Base-by-base conservation (phyloP, 2,888 invertebrate species). In the Drosophila pegasa region DNA sequence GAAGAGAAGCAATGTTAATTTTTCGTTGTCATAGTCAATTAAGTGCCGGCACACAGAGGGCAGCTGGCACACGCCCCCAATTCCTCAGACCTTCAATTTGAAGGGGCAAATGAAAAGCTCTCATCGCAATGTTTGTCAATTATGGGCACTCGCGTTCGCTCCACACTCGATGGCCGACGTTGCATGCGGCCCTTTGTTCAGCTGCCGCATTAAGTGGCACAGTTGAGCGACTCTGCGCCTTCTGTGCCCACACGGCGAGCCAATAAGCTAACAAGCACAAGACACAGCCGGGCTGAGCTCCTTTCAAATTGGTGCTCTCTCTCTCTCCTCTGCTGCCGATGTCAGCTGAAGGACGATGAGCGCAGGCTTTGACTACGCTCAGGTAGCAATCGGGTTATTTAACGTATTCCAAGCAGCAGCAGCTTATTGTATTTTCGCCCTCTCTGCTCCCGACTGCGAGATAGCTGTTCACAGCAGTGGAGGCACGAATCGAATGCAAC, bases 11-110 rank as follows among this genome's bases (percentile, higher is more conserved):
- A 82, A 80, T 85, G 85, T 74, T 82, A 87, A 85, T 87, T 82
- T 80, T 77, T 79, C 86, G 77, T 78, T 87, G 88, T 87, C 85
- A 80, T 77, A 86, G 86, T 77, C 85, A 88, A 86, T 86, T 86
- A 80, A 83, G 75, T 88, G 83, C 54, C 69, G 12, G 57, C 59
- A 56, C 60, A 47, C 47, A 27, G 71, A 50, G 48, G 67, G 40
- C 69, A 60, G 48, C 31, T 69, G 61, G 10, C 52, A 14, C 25
- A 38, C 14, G 1, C 25, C 31, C 5, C 25, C 20, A n/a, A 1
- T 18, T 16, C 12, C 22, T 14, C 27, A 31, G 38, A 7, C 16
- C 14, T 5, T 12, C 45, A 54, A 63, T 56, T 65, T 31, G 57
- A 61, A 40, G 52, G 57, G 66, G 67, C 75, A 29, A 75, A 73